phyloP scores from a whole-genome alignment of 2,888 invertebrate genomes.

The Bembecia ichneumoniformis region DNA sequence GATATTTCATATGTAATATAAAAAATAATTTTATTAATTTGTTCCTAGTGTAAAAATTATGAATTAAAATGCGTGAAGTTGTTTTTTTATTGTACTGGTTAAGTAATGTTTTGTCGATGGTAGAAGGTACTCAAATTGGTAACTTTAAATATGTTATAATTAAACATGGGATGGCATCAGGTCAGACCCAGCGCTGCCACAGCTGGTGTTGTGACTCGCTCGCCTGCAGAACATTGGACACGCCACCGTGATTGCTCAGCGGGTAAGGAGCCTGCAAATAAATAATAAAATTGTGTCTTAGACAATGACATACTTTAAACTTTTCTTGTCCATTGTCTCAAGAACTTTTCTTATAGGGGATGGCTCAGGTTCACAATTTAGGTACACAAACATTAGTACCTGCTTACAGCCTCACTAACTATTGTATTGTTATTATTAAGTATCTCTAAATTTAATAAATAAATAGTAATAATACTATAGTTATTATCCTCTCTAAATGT shows the following conservation, averaged over 20 bases:
- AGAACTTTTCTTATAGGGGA: too few species aligned
- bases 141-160: too few species aligned
- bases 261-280: constrained; percentile 34
- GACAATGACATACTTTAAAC: too few species aligned
- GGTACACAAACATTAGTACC: too few species aligned
- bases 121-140: too few species aligned
- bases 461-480: too few species aligned
- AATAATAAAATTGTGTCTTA: neutral
- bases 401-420: too few species aligned
- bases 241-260: constrained; percentile 29
- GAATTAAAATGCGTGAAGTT: neutral
- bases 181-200: constrained; percentile 44
- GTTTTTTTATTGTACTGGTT: neutral
- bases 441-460: too few species aligned
- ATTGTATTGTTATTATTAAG: too few species aligned
- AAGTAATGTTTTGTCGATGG: neutral
- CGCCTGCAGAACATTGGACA: constrained; percentile 46
- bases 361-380: too few species aligned
- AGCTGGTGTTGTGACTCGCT: constrained; percentile 35
- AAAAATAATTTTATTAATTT: neutral
- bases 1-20: neutral
- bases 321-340: too few species aligned
- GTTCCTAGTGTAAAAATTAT: neutral
- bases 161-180: neutral
- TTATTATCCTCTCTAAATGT: too few species aligned